phyloP scores from a whole-genome alignment of 2,113 vertebrate genomes.

The Zosterops lateralis region DNA sequence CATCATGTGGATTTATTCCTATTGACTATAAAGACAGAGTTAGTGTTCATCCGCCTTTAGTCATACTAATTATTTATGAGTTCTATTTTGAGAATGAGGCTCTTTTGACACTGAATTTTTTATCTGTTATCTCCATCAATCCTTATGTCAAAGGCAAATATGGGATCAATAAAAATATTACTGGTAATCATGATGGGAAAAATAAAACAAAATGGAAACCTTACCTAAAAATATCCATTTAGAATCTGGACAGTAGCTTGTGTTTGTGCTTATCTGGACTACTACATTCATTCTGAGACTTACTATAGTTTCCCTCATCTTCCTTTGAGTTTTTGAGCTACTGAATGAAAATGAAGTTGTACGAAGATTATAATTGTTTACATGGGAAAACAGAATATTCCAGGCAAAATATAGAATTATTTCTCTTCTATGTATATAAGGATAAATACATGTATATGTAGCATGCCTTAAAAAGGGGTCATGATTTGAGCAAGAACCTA shows the following conservation, averaged over 20 bases:
- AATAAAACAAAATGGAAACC: background rate
- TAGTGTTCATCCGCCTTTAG: background rate
- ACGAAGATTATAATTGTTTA: background rate
- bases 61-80: background rate
- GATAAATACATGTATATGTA: background rate
- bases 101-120: background rate
- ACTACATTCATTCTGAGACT: background rate
- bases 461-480: rapidly evolving
- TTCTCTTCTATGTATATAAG: background rate
- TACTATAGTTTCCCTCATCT: background rate
- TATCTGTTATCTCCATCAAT: background rate
- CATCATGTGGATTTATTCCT: background rate
- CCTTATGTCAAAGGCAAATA: background rate
- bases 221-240: background rate
- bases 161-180: background rate
- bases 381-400: background rate
- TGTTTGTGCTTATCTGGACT: background rate
- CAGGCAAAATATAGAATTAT: background rate
- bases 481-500: background rate
- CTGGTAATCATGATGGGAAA: background rate
- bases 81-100: background rate
- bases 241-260: background rate
- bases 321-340: background rate
- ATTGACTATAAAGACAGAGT: background rate
- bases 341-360: background rate